These are phyloP conservation scores for Brachypodius melanocephalos DNA, from an alignment of 2,113 vertebrate species.

Conservation along the genomic window DNA sequence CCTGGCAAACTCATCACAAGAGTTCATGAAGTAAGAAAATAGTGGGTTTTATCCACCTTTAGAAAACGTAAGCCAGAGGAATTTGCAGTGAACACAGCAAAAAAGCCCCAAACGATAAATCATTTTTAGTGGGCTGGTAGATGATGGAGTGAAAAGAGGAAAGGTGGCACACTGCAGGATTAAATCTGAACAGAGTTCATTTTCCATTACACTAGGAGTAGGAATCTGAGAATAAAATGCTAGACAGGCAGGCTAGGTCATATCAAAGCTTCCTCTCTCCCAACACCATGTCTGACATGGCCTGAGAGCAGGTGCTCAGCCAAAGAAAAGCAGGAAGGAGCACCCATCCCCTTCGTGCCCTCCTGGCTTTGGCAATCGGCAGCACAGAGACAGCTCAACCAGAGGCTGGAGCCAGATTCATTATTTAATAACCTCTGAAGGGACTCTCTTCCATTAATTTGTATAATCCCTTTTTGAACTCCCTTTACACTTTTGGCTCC, in stretches of 20 bases:
- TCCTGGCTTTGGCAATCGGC: background rate
- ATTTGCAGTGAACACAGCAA: background rate
- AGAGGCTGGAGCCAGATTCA: background rate
- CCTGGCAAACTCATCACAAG: background rate
- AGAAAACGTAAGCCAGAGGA: background rate
- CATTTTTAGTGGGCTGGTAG: background rate
- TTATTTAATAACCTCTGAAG: background rate
- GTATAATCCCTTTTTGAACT: conserved; percentile 37
- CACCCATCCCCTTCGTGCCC: background rate
- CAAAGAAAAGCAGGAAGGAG: background rate
- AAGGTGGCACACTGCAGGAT: background rate
- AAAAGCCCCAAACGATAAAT: background rate
- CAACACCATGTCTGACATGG: background rate
- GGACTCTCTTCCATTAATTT: conserved; percentile 6
- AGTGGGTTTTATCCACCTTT: background rate
- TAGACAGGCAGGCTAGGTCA: background rate
- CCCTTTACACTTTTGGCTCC: conserved; percentile 20
- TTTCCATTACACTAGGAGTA: background rate
- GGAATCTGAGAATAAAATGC: background rate
- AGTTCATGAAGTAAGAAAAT: background rate
- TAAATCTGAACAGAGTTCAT: background rate
- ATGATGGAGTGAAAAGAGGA: background rate
- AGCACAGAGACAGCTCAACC: background rate
- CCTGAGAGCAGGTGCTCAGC: background rate
- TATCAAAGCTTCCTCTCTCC: background rate